phyloP scores from a whole-genome alignment of 2,888 invertebrate genomes.

The Deilephila elpenor region DNA sequence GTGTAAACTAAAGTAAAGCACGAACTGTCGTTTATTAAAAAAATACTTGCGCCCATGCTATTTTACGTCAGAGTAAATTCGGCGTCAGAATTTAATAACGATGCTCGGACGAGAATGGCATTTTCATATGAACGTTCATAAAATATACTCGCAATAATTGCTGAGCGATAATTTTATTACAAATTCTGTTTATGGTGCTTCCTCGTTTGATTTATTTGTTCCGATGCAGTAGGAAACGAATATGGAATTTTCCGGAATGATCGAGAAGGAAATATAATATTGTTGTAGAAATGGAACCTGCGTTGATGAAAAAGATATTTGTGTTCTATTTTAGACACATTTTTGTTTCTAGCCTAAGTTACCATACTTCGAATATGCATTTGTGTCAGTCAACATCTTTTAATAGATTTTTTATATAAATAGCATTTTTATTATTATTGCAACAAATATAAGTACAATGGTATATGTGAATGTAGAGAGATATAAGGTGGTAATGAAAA shows the following conservation, averaged over 20 bases:
- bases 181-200: background rate
- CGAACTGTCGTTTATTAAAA: background rate
- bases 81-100: constrained; percentile 23
- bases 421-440: no score
- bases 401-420: no score
- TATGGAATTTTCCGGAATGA: background rate
- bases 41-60: background rate
- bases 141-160: background rate
- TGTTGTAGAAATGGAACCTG: no score
- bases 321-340: no score
- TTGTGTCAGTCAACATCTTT: no score
- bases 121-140: constrained; percentile 19
- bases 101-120: background rate
- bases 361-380: no score
- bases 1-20: no score
- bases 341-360: no score
- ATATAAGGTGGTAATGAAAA: no score
- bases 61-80: constrained; percentile 9
- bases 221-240: background rate
- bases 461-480: background rate
- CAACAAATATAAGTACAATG: background rate
- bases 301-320: no score
- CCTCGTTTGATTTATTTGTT: background rate
- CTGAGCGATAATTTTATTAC: background rate
- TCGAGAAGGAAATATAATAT: no score